Evolutionary conservation across 2,113 vertebrate species (phyloP), one percentile per base, ranked within the genome.

Genomic region (Carlito syrichta): DNA sequence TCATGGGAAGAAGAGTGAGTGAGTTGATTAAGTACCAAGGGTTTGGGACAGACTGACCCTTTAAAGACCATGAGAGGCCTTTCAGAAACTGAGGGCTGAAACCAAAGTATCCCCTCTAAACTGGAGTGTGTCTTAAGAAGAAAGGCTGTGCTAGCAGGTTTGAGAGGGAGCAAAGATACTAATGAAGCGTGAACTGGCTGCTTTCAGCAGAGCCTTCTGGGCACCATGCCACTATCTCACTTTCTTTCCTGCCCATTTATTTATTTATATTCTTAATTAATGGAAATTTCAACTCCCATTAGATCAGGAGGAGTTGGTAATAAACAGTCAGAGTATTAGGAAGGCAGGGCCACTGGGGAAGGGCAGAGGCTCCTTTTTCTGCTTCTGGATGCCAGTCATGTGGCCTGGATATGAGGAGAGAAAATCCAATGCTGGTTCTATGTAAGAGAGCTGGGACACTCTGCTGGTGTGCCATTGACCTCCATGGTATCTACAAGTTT

Each of bases 171-270:
- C 81, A 88, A 78, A 94, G 96, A 97, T 95, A 96, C 96, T 98
- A 98, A 98, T 97, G 98, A 98, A 98, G 96, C 82, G 0, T 96
- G 97, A 98, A 96, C 96, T 0, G 97, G 96, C 98, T 97, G 97
- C 35, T 82, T 97, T 96, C 92, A n/a, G 97, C 79, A 96, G 92
- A 27, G 35, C 96, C 97, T 98, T 97, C 98, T 0, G 58, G 74
- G 98, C 97, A 96, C 54, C 92, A 89, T 3, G 98, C 98, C 98
- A 96, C 96, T 95, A 89, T 91, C 97, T 95, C 71, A 54, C 96
- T 95, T 95, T 95, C 96, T 97, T 94, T 94, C 84, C 95, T 97
- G 87, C 91, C 91, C 76, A n/a, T 97, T 97, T 97, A 97, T 94
- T 94, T 98, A 97, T 97, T 98, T 97, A 98, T 97, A 97, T 86